Percentiles rank a stretch among this genome's conserved stretches.
Evolutionary conservation across 2,113 vertebrate genomes (phyloP).

Genomic region (Gavialis gangeticus): DNA sequence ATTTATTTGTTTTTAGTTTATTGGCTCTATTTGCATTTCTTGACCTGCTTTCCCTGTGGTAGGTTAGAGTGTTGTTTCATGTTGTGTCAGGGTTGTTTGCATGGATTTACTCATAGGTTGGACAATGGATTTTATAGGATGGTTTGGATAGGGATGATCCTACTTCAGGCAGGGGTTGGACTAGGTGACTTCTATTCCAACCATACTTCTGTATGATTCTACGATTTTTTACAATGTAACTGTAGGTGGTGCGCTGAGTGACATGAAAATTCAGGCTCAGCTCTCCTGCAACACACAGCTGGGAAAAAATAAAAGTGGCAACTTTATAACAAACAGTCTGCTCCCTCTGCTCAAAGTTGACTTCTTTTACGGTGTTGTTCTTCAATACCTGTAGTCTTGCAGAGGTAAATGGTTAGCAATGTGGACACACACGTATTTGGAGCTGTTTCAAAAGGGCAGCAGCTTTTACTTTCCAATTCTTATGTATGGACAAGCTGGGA

Average conservation of each 20-base stretch:
- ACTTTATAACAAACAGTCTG: background rate
- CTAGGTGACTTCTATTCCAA: no score
- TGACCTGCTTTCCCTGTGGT: background rate
- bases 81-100: no score
- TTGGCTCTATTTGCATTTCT: background rate
- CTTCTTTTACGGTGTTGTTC: background rate
- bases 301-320: accelerated
- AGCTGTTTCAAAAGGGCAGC: no score
- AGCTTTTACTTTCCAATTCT: no score
- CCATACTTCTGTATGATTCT: no score
- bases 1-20: background rate
- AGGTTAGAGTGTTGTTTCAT: no score
- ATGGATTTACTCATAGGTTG: no score
- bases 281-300: background rate
- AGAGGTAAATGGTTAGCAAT: background rate
- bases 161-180: no score
- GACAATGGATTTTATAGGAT: no score
- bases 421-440: no score
- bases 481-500: background rate
- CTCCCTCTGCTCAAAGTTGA: accelerated
- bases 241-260: background rate
- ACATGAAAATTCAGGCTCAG: background rate
- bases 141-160: no score
- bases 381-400: background rate
- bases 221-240: background rate